Percentiles rank a stretch among this genome's conserved stretches.
These are phyloP conservation scores for Struthidea cinerea DNA, from an alignment of 2,113 vertebrate species.

Conservation along the genomic window DNA sequence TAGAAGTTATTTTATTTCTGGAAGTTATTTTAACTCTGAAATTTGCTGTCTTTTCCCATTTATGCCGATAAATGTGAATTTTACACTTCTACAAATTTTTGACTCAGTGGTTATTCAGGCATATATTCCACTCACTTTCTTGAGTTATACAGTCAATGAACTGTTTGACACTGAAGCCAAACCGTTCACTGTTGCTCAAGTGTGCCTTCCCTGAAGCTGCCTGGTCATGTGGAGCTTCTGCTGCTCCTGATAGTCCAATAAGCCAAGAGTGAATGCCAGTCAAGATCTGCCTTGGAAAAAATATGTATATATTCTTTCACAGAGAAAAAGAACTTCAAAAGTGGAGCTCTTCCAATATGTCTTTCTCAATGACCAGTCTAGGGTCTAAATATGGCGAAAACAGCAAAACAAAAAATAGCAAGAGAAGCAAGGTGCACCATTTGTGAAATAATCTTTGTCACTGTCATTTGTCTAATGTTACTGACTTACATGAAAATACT, in stretches of 20 bases:
- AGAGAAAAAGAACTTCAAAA: not conserved
- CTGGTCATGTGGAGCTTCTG: not conserved
- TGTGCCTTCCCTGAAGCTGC: not conserved
- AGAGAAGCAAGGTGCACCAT: not conserved
- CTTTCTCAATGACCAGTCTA: not conserved
- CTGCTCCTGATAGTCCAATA: not conserved
- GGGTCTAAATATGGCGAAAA: not conserved
- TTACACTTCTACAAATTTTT: not conserved
- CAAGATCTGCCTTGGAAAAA: not conserved
- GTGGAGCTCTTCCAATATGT: not conserved
- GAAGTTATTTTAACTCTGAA: not conserved
- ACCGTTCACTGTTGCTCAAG: not conserved
- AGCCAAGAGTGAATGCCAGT: not conserved
- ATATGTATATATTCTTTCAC: not conserved
- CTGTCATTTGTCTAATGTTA: not conserved
- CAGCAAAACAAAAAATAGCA: not conserved
- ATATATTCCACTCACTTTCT: not conserved
- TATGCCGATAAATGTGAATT: not conserved
- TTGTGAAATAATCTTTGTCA: not conserved
- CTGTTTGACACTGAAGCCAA: conserved; percentile 2
- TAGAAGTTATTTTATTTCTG: not conserved
- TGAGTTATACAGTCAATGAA: not conserved
- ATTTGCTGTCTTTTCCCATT: not conserved
- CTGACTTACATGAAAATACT: not conserved
- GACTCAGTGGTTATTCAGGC: not conserved